Conservation (phyloP, 2,797 vertebrate species). For the Adelosebastes latens region DNA sequence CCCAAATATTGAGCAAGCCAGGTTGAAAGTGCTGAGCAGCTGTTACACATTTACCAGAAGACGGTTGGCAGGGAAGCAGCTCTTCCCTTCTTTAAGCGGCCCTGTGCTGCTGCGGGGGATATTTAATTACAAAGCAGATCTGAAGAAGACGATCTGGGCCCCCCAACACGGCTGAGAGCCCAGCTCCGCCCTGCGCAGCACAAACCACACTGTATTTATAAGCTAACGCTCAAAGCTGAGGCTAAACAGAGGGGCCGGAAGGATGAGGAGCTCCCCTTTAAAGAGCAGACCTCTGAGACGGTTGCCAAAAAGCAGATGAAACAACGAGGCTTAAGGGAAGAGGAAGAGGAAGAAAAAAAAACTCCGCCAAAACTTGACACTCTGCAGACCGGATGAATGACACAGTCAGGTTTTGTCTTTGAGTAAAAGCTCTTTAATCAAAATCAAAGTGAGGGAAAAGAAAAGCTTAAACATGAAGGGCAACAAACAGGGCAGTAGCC, state of each 20-base stretch:
- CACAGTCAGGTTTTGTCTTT: background rate
- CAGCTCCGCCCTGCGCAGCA: slow-evolving; percentile 39
- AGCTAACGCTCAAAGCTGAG: slow-evolving; percentile 53
- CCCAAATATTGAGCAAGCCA: slow-evolving; percentile 66
- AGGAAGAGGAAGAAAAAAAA: background rate
- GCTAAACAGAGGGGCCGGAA: slow-evolving; percentile 61
- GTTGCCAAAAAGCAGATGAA: slow-evolving; percentile 56
- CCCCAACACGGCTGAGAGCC: slow-evolving; percentile 38
- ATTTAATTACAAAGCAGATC: slow-evolving; percentile 77
- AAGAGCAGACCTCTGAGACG: slow-evolving; percentile 56
- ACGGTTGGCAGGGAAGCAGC: slow-evolving; percentile 34
- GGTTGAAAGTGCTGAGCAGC: slow-evolving; percentile 68
- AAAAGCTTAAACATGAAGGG: background rate
- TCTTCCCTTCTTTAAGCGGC: slow-evolving; percentile 36
- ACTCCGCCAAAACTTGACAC: slow-evolving; percentile 35
- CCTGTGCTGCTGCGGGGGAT: slow-evolving; percentile 26
- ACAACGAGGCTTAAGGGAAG: slow-evolving; percentile 30
- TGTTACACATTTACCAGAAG: slow-evolving; percentile 77
- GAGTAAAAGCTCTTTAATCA: background rate
- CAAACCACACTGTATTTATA: slow-evolving; percentile 58
- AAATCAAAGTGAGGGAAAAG: background rate
- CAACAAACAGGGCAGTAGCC: background rate
- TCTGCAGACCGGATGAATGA: slow-evolving; percentile 15
- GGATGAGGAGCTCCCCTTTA: slow-evolving; percentile 68
- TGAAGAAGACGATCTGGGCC: slow-evolving; percentile 41